These are phyloP conservation scores for Mystacides longicornis DNA, from an alignment of 2,888 invertebrate species.

Conservation along the genomic window DNA sequence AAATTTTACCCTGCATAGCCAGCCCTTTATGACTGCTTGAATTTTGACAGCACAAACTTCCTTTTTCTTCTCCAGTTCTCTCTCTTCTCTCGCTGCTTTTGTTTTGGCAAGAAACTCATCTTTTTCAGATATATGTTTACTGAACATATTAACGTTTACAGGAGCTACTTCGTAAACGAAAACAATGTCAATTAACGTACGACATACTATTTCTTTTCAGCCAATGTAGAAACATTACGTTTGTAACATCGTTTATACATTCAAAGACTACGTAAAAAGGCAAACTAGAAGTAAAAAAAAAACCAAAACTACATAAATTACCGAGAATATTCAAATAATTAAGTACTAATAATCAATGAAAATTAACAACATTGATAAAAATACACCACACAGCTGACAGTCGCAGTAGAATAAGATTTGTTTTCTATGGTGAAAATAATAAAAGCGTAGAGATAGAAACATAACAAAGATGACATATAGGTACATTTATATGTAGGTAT, in stretches of 20 bases:
- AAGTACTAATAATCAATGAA: too few species aligned
- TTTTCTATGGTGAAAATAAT: too few species aligned
- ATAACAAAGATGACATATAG: too few species aligned
- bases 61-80: constrained; percentile 75
- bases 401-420: too few species aligned
- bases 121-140: constrained; percentile 58
- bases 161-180: neutral
- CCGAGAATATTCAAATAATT: too few species aligned
- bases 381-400: too few species aligned
- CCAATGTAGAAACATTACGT: neutral
- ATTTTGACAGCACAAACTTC: constrained; percentile 68
- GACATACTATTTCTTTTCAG: neutral
- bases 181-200: neutral
- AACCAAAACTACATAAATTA: too few species aligned
- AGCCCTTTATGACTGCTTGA: constrained; percentile 69
- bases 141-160: constrained; percentile 46
- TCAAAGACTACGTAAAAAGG: too few species aligned
- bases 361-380: too few species aligned
- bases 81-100: constrained; percentile 83
- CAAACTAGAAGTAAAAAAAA: too few species aligned
- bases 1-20: constrained; percentile 61
- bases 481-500: too few species aligned
- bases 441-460: too few species aligned
- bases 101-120: constrained; percentile 81
- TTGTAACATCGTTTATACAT: neutral